Evolutionary conservation across 2,113 vertebrate species (phyloP).

Genomic region (Lepus europaeus): DNA sequence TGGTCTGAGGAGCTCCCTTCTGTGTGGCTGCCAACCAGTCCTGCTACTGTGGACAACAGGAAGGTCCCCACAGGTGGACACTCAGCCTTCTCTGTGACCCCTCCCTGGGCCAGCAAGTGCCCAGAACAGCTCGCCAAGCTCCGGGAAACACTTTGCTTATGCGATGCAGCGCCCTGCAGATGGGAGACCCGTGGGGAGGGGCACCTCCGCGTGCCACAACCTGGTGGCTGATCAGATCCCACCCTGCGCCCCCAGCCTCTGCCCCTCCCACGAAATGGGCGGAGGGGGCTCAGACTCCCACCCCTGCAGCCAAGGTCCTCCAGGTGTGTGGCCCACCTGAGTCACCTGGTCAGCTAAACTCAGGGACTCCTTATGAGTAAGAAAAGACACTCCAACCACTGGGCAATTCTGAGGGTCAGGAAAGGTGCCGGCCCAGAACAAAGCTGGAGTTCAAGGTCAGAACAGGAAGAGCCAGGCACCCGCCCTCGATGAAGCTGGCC

Average conservation of each 20-base stretch:
- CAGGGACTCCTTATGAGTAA: neutral
- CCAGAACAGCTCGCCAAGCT: neutral
- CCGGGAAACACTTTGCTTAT: neutral
- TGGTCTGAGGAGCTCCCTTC: neutral
- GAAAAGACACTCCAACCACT: neutral
- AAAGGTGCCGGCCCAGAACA: too few species aligned
- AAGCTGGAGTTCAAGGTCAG: neutral
- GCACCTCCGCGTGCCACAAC: neutral
- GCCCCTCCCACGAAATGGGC: neutral
- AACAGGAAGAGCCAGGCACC: constrained; percentile 19
- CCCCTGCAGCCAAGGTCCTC: neutral
- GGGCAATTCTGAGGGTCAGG: neutral
- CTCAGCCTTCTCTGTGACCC: too few species aligned
- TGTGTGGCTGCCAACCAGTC: neutral
- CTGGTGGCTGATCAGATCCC: too few species aligned
- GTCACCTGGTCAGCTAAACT: neutral
- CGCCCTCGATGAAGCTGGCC: neutral
- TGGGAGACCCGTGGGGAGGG: too few species aligned
- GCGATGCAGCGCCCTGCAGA: neutral
- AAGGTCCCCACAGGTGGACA: neutral
- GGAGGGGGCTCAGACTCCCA: neutral
- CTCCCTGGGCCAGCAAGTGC: neutral
- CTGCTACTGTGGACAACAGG: neutral
- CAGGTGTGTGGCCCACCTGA: neutral
- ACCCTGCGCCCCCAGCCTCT: too few species aligned